These are phyloP conservation scores for Acanthopleura granulata DNA, from an alignment of 2,888 invertebrate species.

Conservation along the genomic window DNA sequence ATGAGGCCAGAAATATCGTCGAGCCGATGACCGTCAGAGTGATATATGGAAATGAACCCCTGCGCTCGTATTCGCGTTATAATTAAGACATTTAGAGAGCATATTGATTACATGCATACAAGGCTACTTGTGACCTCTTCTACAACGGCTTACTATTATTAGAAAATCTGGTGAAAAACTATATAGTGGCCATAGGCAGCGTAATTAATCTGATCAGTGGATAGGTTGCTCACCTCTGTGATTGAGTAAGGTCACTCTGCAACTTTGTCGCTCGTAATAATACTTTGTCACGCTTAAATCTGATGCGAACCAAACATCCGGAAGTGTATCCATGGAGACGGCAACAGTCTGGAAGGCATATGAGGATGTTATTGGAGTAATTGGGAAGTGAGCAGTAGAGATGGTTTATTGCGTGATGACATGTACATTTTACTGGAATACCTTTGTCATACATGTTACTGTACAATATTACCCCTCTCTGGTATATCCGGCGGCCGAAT, in stretches of 20 bases:
- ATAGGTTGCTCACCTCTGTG: background rate
- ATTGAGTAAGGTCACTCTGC: background rate
- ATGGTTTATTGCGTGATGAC: too few relatives aligned
- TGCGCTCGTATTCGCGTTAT: background rate
- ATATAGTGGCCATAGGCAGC: background rate
- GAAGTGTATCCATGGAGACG: too few relatives aligned
- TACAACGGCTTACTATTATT: background rate
- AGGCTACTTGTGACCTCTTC: background rate
- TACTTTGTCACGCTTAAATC: slow-evolving; percentile 3
- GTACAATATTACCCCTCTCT: too few relatives aligned
- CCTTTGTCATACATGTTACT: too few relatives aligned
- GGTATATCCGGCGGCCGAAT: too few relatives aligned
- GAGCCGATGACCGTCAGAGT: background rate
- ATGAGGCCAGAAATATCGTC: background rate
- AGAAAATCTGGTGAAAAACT: background rate
- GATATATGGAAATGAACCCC: background rate
- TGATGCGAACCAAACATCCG: background rate
- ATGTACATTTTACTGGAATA: too few relatives aligned
- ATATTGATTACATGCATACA: background rate
- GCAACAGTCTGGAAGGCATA: too few relatives aligned
- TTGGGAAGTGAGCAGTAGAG: too few relatives aligned
- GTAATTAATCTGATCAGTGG: slow-evolving; percentile 1
- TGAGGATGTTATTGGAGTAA: too few relatives aligned
- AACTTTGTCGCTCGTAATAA: background rate
- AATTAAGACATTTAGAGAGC: background rate